phyloP scores from a whole-genome alignment of 2,888 invertebrate genomes.

The Seira sanloemensis region DNA sequence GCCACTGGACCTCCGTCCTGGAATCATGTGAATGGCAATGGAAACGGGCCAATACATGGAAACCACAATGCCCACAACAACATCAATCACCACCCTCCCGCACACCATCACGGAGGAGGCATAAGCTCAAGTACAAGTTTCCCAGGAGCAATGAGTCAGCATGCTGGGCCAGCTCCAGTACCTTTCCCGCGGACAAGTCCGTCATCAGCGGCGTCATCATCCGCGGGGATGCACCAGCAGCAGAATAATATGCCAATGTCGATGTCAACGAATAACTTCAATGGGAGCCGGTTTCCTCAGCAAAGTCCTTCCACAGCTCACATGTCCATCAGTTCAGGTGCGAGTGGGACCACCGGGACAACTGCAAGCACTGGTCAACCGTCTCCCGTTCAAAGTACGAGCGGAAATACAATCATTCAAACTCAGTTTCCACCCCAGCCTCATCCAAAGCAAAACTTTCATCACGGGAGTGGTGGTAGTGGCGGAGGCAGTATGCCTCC shows the following conservation, averaged over 20 bases:
- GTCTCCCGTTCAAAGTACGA: constrained; percentile 66
- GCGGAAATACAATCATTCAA: constrained; percentile 57
- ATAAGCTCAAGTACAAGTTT: constrained; percentile 71
- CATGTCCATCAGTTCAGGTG: constrained; percentile 70
- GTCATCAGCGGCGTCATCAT: constrained; percentile 8
- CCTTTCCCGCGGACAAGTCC: constrained; percentile 49
- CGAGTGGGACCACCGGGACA: constrained; percentile 65
- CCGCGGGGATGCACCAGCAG: constrained; percentile 30
- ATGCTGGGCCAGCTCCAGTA: constrained; percentile 50
- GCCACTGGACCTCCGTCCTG: constrained; percentile 50
- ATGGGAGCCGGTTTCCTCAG: constrained; percentile 62
- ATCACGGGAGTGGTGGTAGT: constrained; percentile 38
- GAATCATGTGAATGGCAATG: constrained; percentile 53
- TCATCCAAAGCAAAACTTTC: constrained; percentile 43
- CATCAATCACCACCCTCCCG: constrained; percentile 34
- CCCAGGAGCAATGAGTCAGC: constrained; percentile 69
- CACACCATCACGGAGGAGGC: constrained; percentile 37
- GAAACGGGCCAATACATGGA: constrained; percentile 52
- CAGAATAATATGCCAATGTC: constrained; percentile 58
- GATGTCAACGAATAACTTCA: constrained; percentile 56
- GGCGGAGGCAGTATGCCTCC: constrained; percentile 43
- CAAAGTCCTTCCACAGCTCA: constrained; percentile 69
- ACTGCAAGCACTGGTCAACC: constrained; percentile 68
- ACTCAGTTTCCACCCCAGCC: constrained; percentile 55
- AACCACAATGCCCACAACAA: constrained; percentile 28